Percentiles rank a stretch among this genome's conserved stretches.
Conservation (phyloP, 2,888 invertebrate genomes). For the Meiosimyza platycephala region DNA sequence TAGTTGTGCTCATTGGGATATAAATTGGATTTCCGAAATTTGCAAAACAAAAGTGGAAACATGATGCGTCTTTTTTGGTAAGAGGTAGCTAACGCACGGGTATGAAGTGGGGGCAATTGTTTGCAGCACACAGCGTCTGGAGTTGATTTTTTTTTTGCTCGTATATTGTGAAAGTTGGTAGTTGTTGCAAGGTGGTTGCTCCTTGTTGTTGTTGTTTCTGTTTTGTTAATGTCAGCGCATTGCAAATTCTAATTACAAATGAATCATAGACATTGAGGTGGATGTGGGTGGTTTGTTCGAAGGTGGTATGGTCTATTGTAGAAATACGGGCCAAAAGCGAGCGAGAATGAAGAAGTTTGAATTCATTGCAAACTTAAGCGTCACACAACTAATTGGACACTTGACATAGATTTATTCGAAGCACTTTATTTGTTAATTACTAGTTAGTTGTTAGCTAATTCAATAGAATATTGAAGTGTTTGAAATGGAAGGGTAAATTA, state of each 20-base stretch:
- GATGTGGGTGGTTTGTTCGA: background rate
- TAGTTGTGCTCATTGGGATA: conserved; percentile 9
- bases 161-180: too few species aligned
- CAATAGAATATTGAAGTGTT: too few species aligned
- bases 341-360: too few species aligned
- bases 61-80: conserved; percentile 14
- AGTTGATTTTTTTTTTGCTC: background rate
- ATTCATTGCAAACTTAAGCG: conserved; percentile 7
- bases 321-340: too few species aligned
- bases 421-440: conserved; percentile 20
- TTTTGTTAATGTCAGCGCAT: conserved; percentile 8
- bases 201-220: background rate
- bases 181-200: background rate
- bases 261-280: background rate
- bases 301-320: too few species aligned
- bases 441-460: background rate
- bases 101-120: background rate
- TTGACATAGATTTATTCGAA: conserved; percentile 24
- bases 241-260: conserved; percentile 9
- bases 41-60: conserved; percentile 32
- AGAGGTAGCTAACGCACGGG: background rate
- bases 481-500: too few species aligned
- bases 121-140: background rate
- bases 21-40: conserved; percentile 35
- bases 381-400: conserved; percentile 19